Evolutionary conservation across 1,140 invertebrate genomes (phyloP).

Genomic region (Drosophila melanica): DNA sequence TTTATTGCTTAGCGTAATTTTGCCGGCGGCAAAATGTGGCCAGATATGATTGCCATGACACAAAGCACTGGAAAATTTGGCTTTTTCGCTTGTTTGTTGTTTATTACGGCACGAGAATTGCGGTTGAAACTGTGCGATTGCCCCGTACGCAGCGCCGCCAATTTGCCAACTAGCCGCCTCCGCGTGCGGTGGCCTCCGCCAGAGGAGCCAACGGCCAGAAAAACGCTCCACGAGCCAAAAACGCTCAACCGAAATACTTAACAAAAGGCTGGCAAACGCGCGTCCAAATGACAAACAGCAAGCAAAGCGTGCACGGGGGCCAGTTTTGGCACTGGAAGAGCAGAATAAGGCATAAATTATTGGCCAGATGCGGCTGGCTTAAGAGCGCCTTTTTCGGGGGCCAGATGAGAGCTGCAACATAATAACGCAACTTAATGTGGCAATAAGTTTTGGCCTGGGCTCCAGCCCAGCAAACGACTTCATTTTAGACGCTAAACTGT

Average conservation of each 20-base stretch:
- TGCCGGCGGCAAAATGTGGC: constrained; percentile 38
- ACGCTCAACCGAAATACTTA: constrained; percentile 47
- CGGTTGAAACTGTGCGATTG: constrained; percentile 18
- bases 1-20: constrained; percentile 13
- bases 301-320: constrained; percentile 5
- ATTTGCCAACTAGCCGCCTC: constrained; percentile 43
- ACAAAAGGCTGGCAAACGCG: constrained; percentile 31
- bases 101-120: constrained; percentile 27
- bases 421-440: constrained; percentile 47
- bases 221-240: constrained; percentile 45
- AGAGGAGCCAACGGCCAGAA: constrained; percentile 23
- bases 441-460: constrained; percentile 16
- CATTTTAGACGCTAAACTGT: constrained; percentile 42
- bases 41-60: constrained; percentile 29
- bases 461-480: constrained; percentile 23
- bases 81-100: constrained; percentile 8
- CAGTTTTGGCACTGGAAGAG: constrained; percentile 22
- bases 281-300: constrained; percentile 29
- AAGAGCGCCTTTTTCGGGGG: constrained; percentile 29
- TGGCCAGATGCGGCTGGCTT: constrained; percentile 13
- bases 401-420: constrained; percentile 34
- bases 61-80: constrained; percentile 22
- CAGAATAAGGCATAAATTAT: constrained; percentile 41
- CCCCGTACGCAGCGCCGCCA: constrained; percentile 41
- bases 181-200: constrained; percentile 1